Base-by-base conservation (phyloP, 2,888 invertebrate genomes). In the Microctonus brassicae region DNA sequence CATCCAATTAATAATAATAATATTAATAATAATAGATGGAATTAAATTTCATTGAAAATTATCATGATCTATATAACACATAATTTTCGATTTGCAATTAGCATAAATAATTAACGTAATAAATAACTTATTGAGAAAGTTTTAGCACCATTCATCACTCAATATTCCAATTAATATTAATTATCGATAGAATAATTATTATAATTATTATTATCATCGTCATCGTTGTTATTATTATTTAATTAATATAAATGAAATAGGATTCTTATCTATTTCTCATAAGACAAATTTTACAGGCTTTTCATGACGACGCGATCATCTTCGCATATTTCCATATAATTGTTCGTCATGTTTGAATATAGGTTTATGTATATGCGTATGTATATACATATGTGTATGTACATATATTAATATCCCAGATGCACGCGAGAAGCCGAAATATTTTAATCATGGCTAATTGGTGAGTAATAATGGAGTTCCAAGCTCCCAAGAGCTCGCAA, bases 371-470 rank as follows among this genome's bases (percentile, higher is more conserved):
- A 13, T 42, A 20, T 64, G 24, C 61, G 67, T 67, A 52, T 70
- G 17, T 63, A 29, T 64, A 42, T 61, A 24, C 55, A 5, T 34
- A 63, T 67, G 58, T 10, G 26, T 79, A 82, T 62, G 58, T 79
- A 82, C 82, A 81, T 83, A 82, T 85, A 86, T 86, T 87, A 85
- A 87, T 87, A 87, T 81, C 85, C 81, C 76, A 81, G 81, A 83
- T 85, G 84, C 87, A 87, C 84, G 84, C 86, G 78, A 85, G 85
- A 85, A 82, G 80, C 85, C 86, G 79, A 86, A 87, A 87, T 87
- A 87, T 87, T 87, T 87, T 87, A 87, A 87, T 87, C 84, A 86
- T 85, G 80, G 86, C 87, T 87, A 87, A 87, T 87, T 85, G 84
- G 79, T 80, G 84, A 86, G 86, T 85, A 87, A 87, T 87, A 87